Evolutionary conservation across 2,888 invertebrate genomes (phyloP).

Genomic region (Bellardia bayeri): DNA sequence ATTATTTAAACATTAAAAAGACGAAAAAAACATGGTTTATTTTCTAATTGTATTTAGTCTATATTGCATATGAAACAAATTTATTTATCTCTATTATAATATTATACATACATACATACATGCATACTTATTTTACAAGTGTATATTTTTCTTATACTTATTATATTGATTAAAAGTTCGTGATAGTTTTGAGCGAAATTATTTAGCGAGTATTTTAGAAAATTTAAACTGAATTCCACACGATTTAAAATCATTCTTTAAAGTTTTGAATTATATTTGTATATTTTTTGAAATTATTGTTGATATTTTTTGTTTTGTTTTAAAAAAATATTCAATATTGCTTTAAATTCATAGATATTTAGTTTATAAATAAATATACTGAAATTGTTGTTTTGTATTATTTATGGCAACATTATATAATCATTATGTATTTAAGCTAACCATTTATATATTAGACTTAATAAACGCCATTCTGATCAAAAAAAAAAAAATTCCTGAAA

Average conservation of each 20-base stretch:
- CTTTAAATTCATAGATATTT: not conserved
- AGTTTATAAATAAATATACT: too few species aligned
- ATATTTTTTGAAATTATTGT: slow-evolving; percentile 25
- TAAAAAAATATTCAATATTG: not conserved
- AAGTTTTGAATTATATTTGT: not conserved
- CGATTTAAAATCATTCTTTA: slow-evolving; percentile 7
- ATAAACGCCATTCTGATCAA: slow-evolving; percentile 48
- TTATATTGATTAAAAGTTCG: not conserved
- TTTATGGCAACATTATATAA: slow-evolving; percentile 22
- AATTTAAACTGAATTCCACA: slow-evolving; percentile 6
- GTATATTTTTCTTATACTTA: slow-evolving; percentile 24
- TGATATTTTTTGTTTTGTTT: not conserved
- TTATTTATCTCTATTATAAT: slow-evolving; percentile 31
- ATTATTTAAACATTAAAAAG: slow-evolving; percentile 28
- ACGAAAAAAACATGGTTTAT: slow-evolving; percentile 19
- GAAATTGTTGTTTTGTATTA: not conserved
- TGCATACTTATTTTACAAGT: not conserved
- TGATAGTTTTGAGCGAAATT: not conserved
- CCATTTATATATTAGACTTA: slow-evolving; percentile 32
- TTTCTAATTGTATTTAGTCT: slow-evolving; percentile 31
- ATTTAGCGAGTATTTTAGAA: slow-evolving; percentile 9
- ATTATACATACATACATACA: not conserved
- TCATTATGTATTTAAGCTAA: slow-evolving; percentile 26
- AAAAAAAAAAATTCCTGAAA: slow-evolving; percentile 16
- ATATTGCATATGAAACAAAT: slow-evolving; percentile 33